Conservation (phyloP, 2,888 invertebrate genomes). For the Spodoptera littoralis region DNA sequence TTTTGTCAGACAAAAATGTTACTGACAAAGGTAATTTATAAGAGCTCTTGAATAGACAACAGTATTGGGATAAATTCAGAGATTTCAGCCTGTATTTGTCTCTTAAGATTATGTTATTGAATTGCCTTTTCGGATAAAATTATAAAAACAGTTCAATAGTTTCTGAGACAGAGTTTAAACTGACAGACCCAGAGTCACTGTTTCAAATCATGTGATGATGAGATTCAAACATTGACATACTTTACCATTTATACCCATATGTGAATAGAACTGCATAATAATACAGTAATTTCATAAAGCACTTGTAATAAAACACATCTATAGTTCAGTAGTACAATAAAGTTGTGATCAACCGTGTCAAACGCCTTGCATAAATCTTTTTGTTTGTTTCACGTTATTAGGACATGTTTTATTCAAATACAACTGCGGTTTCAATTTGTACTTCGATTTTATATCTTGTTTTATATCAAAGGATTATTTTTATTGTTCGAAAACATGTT, state of each 20-base stretch:
- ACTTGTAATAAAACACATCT: constrained; percentile 5
- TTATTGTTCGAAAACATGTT: neutral
- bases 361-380: constrained; percentile 45
- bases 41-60: no score
- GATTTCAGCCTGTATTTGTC: no score
- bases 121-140: no score
- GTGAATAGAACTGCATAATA: constrained; percentile 12
- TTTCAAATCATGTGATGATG: no score
- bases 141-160: no score
- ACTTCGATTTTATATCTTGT: constrained; percentile 2
- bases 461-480: constrained; percentile 5
- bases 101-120: no score
- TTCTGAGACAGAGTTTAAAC: no score
- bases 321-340: constrained; percentile 8
- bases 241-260: neutral
- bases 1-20: no score
- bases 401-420: constrained; percentile 34
- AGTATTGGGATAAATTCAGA: no score
- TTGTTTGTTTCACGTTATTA: constrained; percentile 30
- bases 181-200: no score
- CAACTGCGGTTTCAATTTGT: constrained; percentile 11
- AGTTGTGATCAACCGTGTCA: constrained; percentile 41
- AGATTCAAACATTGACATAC: constrained; percentile 4
- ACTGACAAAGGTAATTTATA: no score
- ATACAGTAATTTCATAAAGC: constrained; percentile 12